phyloP scores from a whole-genome alignment of 2,797 vertebrate genomes.

The Bryconaethiops microstoma region DNA sequence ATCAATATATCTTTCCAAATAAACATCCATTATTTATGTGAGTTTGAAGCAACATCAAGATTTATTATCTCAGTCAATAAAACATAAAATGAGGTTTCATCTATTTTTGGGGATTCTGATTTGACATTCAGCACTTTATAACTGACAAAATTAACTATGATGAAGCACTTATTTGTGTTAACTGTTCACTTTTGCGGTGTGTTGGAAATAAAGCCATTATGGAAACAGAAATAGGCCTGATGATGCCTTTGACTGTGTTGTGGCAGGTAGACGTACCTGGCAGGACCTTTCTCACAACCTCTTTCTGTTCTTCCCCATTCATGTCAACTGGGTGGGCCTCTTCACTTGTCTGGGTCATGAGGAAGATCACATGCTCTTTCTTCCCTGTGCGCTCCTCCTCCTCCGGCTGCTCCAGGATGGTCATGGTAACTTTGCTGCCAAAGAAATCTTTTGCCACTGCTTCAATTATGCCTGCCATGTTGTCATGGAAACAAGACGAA shows the following conservation, averaged over 20 bases:
- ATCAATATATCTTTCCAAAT: too few species aligned
- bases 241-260: conserved; percentile 64
- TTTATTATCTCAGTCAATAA: background rate
- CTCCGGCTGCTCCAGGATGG: conserved; percentile 74
- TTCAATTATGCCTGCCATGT: conserved; percentile 74
- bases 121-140: background rate
- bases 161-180: background rate
- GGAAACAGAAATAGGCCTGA: conserved; percentile 68
- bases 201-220: background rate
- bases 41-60: too few species aligned
- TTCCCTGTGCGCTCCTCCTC: conserved; percentile 78
- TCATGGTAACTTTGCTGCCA: conserved; percentile 70
- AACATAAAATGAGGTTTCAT: background rate
- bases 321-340: conserved; percentile 28
- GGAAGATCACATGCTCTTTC: conserved; percentile 79
- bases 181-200: background rate
- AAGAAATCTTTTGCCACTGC: conserved; percentile 81
- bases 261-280: conserved; percentile 56
- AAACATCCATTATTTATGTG: too few species aligned
- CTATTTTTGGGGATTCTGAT: background rate
- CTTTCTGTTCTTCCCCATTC: background rate
- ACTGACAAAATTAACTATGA: too few species aligned
- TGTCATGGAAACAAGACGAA: conserved; percentile 15
- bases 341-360: conserved; percentile 70
- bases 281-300: conserved; percentile 53